Base-by-base conservation (phyloP, 2,888 invertebrate genomes). In the Mycogona germanica region DNA sequence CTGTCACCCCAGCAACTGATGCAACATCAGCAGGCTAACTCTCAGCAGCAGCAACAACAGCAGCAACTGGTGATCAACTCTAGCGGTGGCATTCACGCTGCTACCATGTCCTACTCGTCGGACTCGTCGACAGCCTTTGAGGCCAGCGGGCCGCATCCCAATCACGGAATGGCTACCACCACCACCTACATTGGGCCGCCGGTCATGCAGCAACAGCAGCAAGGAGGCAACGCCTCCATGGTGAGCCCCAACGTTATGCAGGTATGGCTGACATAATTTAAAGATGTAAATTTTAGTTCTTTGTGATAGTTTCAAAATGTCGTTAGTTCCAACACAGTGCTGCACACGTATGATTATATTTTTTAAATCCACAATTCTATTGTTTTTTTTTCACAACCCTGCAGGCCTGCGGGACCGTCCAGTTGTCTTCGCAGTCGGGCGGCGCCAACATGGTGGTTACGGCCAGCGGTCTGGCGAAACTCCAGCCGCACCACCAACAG, bases 1-100 rank as follows among this genome's bases (percentile, higher is more conserved):
- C 25, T 50, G 28, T 37, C 40, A 9, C 38, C 50, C n/a, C 35
- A 12, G n/a, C 35, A 35, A 14, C 12, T n/a, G n/a, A 35, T n/a
- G 12, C 35, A 35, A 14, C 35, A 35, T n/a, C 35, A 12, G 12
- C 35, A 35, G 35, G 35, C n/a, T 35, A 35, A 35, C n/a, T 32
- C 35, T 32, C 30, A 47, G 32, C 17, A 17, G 5, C 30, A 46
- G 21, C 52, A 46, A 46, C 51, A 44, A 17, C 21, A 28, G 3
- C 53, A 53, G 14, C 53, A 48, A 12, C 28, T 49, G 7, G 48
- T 49, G 5, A 30, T 53, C 7, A 47, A 46, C 35, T 45, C 46
- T 7, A 28, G 25, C n/a, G 21, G 42, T 29, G 51, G 51, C 7
- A 29, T 51, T 2, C 51, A 51, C 17, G 42, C 51, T 5, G 42